These are phyloP conservation scores for Helleia helle DNA, from an alignment of 2,888 invertebrate species.

Conservation along the genomic window DNA sequence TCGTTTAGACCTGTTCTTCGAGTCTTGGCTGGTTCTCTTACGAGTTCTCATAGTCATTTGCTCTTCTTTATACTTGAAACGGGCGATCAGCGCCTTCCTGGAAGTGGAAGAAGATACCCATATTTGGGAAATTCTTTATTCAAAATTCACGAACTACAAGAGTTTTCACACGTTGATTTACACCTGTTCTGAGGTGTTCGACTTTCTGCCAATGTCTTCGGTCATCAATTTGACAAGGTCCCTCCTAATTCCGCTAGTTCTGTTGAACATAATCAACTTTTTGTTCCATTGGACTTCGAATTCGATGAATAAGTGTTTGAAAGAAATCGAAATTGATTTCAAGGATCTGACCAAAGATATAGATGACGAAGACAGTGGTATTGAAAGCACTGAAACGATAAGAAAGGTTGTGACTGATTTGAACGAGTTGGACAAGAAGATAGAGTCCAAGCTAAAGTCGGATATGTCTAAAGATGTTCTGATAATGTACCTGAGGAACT, in stretches of 20 bases:
- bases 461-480: conserved; percentile 12
- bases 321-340: conserved; percentile 12
- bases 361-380: conserved; percentile 67
- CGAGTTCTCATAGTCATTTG: conserved; percentile 32
- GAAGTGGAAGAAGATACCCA: conserved; percentile 75
- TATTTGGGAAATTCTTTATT: conserved; percentile 79
- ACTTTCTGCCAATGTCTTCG: conserved; percentile 76
- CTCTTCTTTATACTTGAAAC: conserved; percentile 52
- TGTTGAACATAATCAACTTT: conserved; percentile 51
- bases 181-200: conserved; percentile 84
- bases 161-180: conserved; percentile 86
- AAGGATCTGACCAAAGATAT: conserved; percentile 27
- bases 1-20: conserved; percentile 38
- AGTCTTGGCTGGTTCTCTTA: conserved; percentile 37
- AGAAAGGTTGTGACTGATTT: conserved; percentile 31
- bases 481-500: conserved; percentile 38
- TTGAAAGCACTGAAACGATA: conserved; percentile 61
- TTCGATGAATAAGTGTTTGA: conserved; percentile 11
- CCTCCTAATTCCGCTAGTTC: conserved; percentile 72
- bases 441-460: conserved; percentile 27
- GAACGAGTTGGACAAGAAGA: conserved; percentile 29
- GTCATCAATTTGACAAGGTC: conserved; percentile 66
- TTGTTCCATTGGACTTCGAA: conserved; percentile 43
- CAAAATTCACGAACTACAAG: conserved; percentile 77
- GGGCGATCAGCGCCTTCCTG: conserved; percentile 41